phyloP scores from a whole-genome alignment of 2,797 vertebrate genomes.

The Loris lydekkerianus region DNA sequence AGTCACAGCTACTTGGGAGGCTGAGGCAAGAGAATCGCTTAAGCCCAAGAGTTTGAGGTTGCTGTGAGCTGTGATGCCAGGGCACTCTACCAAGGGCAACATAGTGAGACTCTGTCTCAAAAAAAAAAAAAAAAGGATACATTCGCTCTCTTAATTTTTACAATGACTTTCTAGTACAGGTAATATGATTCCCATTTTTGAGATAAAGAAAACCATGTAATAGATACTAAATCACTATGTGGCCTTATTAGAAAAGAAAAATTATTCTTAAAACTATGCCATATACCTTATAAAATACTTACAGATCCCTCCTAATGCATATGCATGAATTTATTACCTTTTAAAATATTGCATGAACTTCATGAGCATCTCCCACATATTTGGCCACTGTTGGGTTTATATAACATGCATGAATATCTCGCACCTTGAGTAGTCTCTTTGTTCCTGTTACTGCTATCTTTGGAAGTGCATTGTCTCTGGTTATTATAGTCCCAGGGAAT shows the following conservation, averaged over 20 bases:
- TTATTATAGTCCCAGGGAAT: neutral
- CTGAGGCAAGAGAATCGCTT: too few relatives aligned
- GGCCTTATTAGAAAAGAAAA: conserved; percentile 54
- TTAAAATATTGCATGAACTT: neutral
- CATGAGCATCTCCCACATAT: neutral
- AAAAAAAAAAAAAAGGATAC: neutral
- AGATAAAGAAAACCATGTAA: neutral
- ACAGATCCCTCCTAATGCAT: neutral
- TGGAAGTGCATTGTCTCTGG: conserved; percentile 30
- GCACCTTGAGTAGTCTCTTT: neutral
- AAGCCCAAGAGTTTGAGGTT: too few relatives aligned
- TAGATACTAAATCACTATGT: neutral
- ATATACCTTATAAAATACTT: neutral
- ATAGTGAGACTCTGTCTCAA: too few relatives aligned
- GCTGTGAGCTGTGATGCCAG: too few relatives aligned
- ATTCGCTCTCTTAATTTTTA: conserved; percentile 55
- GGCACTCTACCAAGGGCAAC: too few relatives aligned
- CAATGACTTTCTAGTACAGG: neutral
- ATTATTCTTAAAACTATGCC: neutral
- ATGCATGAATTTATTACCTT: neutral
- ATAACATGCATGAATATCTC: neutral
- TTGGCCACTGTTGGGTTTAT: neutral
- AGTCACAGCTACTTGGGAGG: too few relatives aligned
- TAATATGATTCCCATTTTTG: conserved; percentile 10
- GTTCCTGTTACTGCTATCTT: neutral